Conservation (phyloP, 2,797 vertebrate species). For the Scyliorhinus canicula region DNA sequence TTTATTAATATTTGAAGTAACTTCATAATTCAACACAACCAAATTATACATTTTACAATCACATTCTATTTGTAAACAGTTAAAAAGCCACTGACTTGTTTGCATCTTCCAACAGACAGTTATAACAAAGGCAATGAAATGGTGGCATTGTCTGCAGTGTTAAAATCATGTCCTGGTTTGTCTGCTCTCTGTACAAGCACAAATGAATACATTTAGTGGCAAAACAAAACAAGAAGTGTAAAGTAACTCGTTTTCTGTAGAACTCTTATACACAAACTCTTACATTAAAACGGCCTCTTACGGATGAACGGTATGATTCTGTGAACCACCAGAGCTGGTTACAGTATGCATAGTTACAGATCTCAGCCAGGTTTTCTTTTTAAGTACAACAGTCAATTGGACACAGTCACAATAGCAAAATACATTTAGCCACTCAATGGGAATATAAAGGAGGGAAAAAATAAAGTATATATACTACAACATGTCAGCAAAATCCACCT, state of each 20-base stretch:
- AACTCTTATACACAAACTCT: constrained; percentile 59
- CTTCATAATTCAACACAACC: constrained; percentile 84
- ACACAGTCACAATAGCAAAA: constrained; percentile 57
- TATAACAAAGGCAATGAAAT: constrained; percentile 99
- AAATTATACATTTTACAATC: constrained; percentile 97
- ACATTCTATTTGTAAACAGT: constrained; percentile 99
- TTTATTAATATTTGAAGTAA: constrained; percentile 81
- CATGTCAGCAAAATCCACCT: constrained; percentile 66
- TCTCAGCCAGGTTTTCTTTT: constrained; percentile 60
- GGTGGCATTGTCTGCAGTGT: constrained; percentile 90
- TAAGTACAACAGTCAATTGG: constrained; percentile 43
- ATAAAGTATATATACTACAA: constrained; percentile 53
- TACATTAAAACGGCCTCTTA: constrained; percentile 75
- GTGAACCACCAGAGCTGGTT: constrained; percentile 79
- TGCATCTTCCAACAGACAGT: constrained; percentile 94
- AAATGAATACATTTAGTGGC: constrained; percentile 83
- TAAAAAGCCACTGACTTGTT: constrained; percentile 97
- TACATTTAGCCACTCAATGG: constrained; percentile 65
- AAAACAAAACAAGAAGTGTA: constrained; percentile 62
- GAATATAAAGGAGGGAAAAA: constrained; percentile 56
- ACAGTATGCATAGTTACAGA: constrained; percentile 99
- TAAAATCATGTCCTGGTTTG: constrained; percentile 61
- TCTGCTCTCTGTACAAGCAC: constrained; percentile 60
- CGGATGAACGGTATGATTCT: constrained; percentile 64
- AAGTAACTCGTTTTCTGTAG: constrained; percentile 64